Base-by-base conservation (phyloP, 2,113 vertebrate species). In the Syngnathus typhle region DNA sequence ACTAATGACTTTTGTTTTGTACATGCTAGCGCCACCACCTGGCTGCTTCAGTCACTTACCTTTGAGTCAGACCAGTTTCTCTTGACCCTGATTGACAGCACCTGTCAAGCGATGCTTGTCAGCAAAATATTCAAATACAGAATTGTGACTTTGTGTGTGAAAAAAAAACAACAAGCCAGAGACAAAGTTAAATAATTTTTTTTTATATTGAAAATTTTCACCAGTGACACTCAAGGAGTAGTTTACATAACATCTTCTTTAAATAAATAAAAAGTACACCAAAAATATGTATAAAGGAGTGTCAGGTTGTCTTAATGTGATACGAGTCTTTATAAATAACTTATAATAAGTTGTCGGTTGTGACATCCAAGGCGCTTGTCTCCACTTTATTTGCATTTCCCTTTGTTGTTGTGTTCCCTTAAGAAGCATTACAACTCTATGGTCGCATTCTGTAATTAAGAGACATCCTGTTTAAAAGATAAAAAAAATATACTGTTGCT, bases 381-480 rank as follows among this genome's bases (percentile, higher is more conserved):
- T 86, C 86, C 84, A 81, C 80, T 86, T 85, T 82, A 84, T 73
- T 78, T 61, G 62, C 75, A 69, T 69, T 62, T 70, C 76, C 73
- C 73, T 72, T 43, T 68, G 74, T 70, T 13, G 52, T 27, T 7
- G 73, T 78, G 75, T 60, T 76, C 75, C 80, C 72, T 74, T 79
- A 80, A 77, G 27, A 32, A 72, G 60, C 68, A 73, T 81, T 79
- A 82, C 74, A 72, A 72, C 78, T 54, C 72, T 82, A 85, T 27
- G 78, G 74, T 74, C 74, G 81, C 82, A 85, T 80, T 80, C 69
- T 76, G 86, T 83, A 79, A 82, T 87, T 90, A 89, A 87, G 87
- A 86, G 74, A 84, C 58, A 66, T 82, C 92, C 91, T 92, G 91
- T 88, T 84, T 89, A 36, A 81, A 87, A 89, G 77, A 90, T 78